Conservation (phyloP, 2,797 vertebrate species). For the Columba guinea region DNA sequence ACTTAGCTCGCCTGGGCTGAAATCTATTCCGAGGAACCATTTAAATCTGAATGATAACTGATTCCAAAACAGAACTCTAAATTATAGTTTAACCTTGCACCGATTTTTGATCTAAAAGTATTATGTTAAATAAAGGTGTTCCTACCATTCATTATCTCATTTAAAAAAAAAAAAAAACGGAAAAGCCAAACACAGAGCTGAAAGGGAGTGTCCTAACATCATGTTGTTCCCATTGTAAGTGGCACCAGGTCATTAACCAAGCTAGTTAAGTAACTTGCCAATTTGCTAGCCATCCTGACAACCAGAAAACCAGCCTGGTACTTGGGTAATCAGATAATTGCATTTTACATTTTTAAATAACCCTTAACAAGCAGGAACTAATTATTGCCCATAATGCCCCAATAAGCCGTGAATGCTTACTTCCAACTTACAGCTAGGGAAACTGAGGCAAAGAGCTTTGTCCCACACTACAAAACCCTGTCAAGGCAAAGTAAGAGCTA, state of each 20-base stretch:
- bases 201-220: not conserved
- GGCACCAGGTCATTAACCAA: conserved; percentile 36
- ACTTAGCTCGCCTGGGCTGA: not conserved
- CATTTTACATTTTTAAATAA: conserved; percentile 49
- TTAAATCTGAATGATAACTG: not conserved
- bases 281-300: conserved; percentile 15
- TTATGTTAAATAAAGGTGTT: not conserved
- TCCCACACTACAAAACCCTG: not conserved
- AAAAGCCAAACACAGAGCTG: not conserved
- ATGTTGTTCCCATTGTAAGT: not conserved
- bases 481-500: not conserved
- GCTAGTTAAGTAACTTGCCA: conserved; percentile 28
- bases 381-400: not conserved
- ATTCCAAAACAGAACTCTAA: not conserved
- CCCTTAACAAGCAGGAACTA: conserved; percentile 4
- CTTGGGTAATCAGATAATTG: not conserved
- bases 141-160: not conserved
- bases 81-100: not conserved
- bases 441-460: conserved; percentile 43
- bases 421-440: not conserved
- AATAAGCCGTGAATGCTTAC: not conserved
- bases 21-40: not conserved
- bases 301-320: conserved; percentile 25
- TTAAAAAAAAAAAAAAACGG: too few relatives aligned
- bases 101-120: not conserved